phyloP scores from a whole-genome alignment of 1,140 invertebrate species.

The Ceratosolen solmsi region DNA sequence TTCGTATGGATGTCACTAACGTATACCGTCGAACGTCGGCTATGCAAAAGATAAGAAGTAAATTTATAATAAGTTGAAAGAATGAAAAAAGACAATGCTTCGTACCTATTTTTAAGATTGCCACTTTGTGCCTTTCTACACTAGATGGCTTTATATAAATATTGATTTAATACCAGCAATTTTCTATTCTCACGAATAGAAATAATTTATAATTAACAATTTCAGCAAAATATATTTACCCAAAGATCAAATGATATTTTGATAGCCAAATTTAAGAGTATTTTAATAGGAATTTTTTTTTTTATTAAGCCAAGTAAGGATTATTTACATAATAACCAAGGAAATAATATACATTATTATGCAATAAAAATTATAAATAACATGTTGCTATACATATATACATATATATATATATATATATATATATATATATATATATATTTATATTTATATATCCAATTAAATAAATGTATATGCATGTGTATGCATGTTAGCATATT shows the following conservation, averaged over 20 bases:
- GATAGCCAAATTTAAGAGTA: slow-evolving; percentile 51
- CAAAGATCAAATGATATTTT: slow-evolving; percentile 52
- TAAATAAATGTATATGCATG: background rate
- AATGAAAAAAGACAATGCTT: slow-evolving; percentile 46
- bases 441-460: no score
- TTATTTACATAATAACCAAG: slow-evolving; percentile 34
- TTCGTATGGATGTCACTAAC: slow-evolving; percentile 35
- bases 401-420: no score
- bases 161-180: slow-evolving; percentile 36
- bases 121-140: slow-evolving; percentile 60
- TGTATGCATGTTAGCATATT: no score
- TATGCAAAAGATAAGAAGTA: slow-evolving; percentile 26
- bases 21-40: slow-evolving; percentile 12
- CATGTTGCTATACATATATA: slow-evolving; percentile 26
- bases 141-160: slow-evolving; percentile 42
- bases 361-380: slow-evolving; percentile 41
- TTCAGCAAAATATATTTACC: slow-evolving; percentile 43
- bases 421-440: no score
- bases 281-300: slow-evolving; percentile 46
- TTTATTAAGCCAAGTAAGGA: slow-evolving; percentile 30
- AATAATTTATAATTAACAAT: slow-evolving; percentile 37
- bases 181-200: slow-evolving; percentile 38
- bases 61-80: slow-evolving; percentile 41
- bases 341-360: slow-evolving; percentile 36
- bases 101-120: slow-evolving; percentile 50